Percentiles rank a stretch among this genome's conserved stretches.
Evolutionary conservation across 2,888 invertebrate species (phyloP).

Genomic region (Ectobius pallidus): DNA sequence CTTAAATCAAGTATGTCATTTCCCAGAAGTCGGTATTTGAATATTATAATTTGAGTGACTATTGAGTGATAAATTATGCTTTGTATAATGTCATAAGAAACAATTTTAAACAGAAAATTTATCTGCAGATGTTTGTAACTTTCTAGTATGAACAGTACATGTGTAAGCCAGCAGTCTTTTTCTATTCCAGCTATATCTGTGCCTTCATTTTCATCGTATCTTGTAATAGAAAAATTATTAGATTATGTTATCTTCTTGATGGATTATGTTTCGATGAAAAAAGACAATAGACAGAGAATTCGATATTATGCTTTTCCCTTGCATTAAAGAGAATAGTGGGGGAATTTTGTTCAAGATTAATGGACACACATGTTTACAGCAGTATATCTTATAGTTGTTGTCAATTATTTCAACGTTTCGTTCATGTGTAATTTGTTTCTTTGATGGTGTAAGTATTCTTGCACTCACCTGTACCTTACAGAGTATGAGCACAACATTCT

Average conservation of each 20-base stretch:
- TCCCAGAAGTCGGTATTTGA: too few relatives aligned
- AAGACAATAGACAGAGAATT: not conserved
- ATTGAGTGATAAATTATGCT: too few relatives aligned
- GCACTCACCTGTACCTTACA: slow-evolving; percentile 5
- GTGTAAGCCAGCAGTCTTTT: not conserved
- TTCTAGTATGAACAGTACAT: not conserved
- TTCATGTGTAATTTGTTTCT: not conserved
- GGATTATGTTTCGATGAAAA: too few relatives aligned
- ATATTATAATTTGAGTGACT: too few relatives aligned
- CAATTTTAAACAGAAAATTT: not conserved
- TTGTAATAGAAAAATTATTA: not conserved
- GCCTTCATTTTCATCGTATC: not conserved
- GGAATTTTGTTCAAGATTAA: not conserved
- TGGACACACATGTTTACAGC: slow-evolving; percentile 17
- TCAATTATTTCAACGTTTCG: not conserved
- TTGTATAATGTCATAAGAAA: slow-evolving; percentile 8
- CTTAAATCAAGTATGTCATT: too few relatives aligned
- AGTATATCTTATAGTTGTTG: not conserved
- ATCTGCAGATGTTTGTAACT: not conserved
- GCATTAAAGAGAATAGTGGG: not conserved
- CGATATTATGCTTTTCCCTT: not conserved
- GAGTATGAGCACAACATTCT: slow-evolving; percentile 1
- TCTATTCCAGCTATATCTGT: not conserved
- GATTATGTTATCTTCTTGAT: too few relatives aligned
- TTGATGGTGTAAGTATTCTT: not conserved